Base-by-base conservation (phyloP, 2,888 invertebrate species). In the Drosophila paramelanica region DNA sequence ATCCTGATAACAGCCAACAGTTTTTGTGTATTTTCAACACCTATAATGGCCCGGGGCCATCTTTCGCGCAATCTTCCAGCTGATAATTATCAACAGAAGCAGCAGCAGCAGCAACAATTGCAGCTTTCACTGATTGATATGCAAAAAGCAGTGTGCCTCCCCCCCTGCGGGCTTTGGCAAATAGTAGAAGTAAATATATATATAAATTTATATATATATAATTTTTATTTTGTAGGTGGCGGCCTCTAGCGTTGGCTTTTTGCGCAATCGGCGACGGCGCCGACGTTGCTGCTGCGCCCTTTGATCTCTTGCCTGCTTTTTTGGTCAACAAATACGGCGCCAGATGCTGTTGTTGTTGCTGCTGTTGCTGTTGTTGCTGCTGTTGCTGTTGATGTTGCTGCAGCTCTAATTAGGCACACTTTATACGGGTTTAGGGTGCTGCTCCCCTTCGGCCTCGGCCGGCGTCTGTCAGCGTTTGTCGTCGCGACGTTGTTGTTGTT, bases 391-490 rank as follows among this genome's bases (percentile, higher is more conserved):
- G 67, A 42, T 64, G 60, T 45, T 78, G 78, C 62, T 81, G 88
- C 81, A 79, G 77, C 82, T 78, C 86, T 84, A 84, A 84, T 84
- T 84, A 85, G 83, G 83, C 83, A 85, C 86, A 82, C 81, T 84
- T 84, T 66, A 58, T 43, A 43, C 55, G 51, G 58, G 10, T 27
- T 36, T 41, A 46, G 43, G 41, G 14, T 64, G 64, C 53, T 41
- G n/a, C 39, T 8, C 57, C 46, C 55, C 62, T 42, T 8, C 52
- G 33, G 42, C 49, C 41, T n/a, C 41, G 39, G 10, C 55, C 41
- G 39, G 10, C 55, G 70, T 76, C 79, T 79, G 76, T 81, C 84
- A 83, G 72, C 77, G 65, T 42, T 61, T 4, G 64, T 59, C 51
- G 71, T 65, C 74, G 64, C 73, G 67, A 53, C 68, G 17, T 17